Evolutionary conservation across 2,113 vertebrate genomes (phyloP).

Genomic region (Platichthys flesus): DNA sequence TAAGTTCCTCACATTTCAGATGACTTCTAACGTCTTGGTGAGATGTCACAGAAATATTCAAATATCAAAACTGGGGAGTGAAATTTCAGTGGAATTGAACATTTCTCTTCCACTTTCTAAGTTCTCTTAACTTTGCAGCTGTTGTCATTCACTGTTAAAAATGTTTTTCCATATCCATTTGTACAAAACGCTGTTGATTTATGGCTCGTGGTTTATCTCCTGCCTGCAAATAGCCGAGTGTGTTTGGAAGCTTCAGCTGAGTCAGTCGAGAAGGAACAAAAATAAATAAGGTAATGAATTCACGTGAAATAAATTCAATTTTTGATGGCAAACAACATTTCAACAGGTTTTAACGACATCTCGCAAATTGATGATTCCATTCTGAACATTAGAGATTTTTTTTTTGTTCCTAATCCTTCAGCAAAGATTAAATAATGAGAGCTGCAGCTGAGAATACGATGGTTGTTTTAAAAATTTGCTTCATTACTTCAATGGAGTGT

Average conservation of each 20-base stretch:
- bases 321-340: not conserved
- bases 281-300: not conserved
- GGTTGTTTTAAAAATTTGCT: not conserved
- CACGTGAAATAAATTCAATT: not conserved
- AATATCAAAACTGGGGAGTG: slow-evolving; percentile 13
- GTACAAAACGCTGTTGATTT: slow-evolving; percentile 60
- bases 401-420: slow-evolving; percentile 2
- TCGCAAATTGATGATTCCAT: slow-evolving; percentile 1
- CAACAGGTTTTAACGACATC: not conserved
- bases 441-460: not conserved
- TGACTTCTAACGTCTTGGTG: not conserved
- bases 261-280: slow-evolving; percentile 18
- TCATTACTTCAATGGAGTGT: not conserved
- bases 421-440: not conserved
- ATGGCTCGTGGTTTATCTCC: slow-evolving; percentile 68
- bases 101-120: slow-evolving; percentile 23
- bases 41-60: slow-evolving; percentile 15
- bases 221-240: slow-evolving; percentile 54
- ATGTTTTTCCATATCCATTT: slow-evolving; percentile 59
- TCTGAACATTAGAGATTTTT: not conserved
- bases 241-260: slow-evolving; percentile 22
- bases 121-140: slow-evolving; percentile 23
- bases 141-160: slow-evolving; percentile 59
- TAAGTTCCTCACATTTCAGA: slow-evolving; percentile 23
- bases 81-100: slow-evolving; percentile 49